These are phyloP conservation scores for Sebastes oblongus DNA, from an alignment of 2,797 vertebrate genomes.

Conservation along the genomic window DNA sequence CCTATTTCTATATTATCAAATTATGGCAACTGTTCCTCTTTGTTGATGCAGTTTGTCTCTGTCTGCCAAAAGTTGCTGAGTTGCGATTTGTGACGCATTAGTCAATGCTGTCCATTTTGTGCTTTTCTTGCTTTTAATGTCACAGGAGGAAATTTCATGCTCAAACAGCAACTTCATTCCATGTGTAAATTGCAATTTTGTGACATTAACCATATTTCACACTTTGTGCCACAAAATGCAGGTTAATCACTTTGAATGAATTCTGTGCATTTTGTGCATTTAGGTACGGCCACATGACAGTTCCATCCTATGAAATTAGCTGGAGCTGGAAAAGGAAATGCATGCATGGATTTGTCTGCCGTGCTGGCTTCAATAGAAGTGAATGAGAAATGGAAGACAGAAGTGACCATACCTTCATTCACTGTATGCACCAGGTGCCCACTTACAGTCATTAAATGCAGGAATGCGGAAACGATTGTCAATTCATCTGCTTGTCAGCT, in stretches of 20 bases:
- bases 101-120: neutral
- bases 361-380: neutral
- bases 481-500: neutral
- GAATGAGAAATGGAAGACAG: no score
- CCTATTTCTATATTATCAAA: neutral
- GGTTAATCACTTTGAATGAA: neutral
- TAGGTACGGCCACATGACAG: no score
- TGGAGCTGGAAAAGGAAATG: neutral
- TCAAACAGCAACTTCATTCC: neutral
- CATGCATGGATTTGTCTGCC: neutral
- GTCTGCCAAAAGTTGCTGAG: neutral
- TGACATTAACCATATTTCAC: neutral
- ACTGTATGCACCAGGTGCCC: neutral
- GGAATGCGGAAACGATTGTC: no score
- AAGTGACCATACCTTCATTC: neutral
- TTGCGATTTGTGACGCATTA: neutral
- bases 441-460: no score
- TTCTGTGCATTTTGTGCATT: neutral
- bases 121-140: neutral
- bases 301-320: no score
- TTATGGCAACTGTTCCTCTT: neutral
- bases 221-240: neutral
- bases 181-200: neutral
- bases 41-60: neutral
- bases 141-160: neutral